phyloP scores from a whole-genome alignment of 1,140 invertebrate genomes.

The Heliothis subflexa region DNA sequence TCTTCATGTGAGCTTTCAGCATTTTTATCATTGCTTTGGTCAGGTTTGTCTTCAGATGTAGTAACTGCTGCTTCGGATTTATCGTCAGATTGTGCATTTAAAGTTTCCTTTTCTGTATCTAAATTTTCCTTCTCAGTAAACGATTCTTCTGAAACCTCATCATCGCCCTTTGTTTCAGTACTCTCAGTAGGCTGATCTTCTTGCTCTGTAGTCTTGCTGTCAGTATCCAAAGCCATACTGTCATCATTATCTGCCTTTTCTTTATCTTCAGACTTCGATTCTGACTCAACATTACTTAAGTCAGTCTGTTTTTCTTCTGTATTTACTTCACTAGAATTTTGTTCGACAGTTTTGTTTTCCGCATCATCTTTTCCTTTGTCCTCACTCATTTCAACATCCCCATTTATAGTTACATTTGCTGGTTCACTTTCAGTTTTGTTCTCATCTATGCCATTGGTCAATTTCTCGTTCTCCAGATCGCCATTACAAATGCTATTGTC shows the following conservation, averaged over 20 bases:
- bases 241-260: constrained; percentile 25
- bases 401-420: neutral
- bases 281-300: constrained; percentile 7
- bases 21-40: neutral
- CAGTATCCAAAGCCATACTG: neutral
- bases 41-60: neutral
- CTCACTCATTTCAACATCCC: constrained; percentile 37
- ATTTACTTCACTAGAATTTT: neutral
- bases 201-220: constrained; percentile 5
- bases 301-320: constrained; percentile 27
- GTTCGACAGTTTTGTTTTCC: constrained; percentile 2
- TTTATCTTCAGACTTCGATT: constrained; percentile 28
- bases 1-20: neutral
- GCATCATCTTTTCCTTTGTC: constrained; percentile 18
- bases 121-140: neutral
- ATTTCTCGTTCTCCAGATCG: constrained; percentile 1
- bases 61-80: neutral
- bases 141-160: neutral
- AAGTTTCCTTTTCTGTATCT: neutral
- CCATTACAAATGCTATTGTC: constrained; percentile 40
- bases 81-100: neutral
- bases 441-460: constrained; percentile 14
- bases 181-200: neutral
- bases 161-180: constrained; percentile 10
- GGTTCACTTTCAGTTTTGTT: neutral